Conservation (phyloP, 2,888 invertebrate species). For the Dione juno region DNA sequence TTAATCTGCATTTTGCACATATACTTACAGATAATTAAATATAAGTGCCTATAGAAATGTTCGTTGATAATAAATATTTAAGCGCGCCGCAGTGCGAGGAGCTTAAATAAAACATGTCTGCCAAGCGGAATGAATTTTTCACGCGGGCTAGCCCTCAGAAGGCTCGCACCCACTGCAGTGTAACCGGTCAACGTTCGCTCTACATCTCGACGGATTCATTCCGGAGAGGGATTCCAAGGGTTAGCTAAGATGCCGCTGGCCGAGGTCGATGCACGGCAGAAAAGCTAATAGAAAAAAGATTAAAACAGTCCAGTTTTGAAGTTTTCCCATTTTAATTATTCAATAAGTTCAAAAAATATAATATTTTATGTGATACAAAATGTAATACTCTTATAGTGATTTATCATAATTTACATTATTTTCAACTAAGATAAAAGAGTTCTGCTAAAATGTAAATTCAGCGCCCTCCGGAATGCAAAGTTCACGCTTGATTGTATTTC, state of each 20-base stretch:
- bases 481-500: conserved; percentile 75
- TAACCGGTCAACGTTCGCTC: conserved; percentile 45
- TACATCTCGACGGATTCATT: conserved; percentile 41
- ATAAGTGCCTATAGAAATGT: neutral
- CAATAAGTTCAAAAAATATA: neutral
- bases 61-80: conserved; percentile 19
- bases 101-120: conserved; percentile 71
- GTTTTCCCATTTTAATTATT: neutral
- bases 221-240: conserved; percentile 37
- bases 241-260: conserved; percentile 40
- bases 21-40: neutral
- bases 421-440: conserved; percentile 61
- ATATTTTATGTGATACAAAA: neutral
- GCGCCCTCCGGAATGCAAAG: conserved; percentile 64
- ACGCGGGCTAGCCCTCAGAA: conserved; percentile 54
- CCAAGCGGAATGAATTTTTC: conserved; percentile 72
- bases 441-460: conserved; percentile 67
- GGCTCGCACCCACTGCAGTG: conserved; percentile 38
- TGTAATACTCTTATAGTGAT: conserved; percentile 13
- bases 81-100: conserved; percentile 63
- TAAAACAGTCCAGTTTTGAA: neutral
- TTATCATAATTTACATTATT: conserved; percentile 65
- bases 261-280: conserved; percentile 37
- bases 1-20: no score
- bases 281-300: neutral